Base-by-base conservation (phyloP, 2,797 vertebrate species). In the Falco berigora region DNA sequence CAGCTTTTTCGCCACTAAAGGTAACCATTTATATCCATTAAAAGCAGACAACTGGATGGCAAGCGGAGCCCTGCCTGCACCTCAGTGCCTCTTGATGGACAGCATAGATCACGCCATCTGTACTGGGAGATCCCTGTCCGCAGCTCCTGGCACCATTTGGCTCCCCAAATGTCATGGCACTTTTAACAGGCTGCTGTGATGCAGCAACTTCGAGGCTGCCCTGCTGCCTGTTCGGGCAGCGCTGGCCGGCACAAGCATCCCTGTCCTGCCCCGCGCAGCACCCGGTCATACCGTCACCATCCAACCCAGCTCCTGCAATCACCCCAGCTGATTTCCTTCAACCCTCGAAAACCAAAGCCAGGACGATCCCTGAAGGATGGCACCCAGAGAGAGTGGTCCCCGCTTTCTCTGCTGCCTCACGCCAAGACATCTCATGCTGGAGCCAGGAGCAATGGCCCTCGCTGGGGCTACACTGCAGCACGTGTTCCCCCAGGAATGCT, bases 1-100 rank as follows among this genome's bases (percentile, higher is more conserved):
- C 97, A 96, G 97, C 97, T 97, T 94, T 97, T 96, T 93, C 91
- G 69, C 72, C 2, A 2, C 40, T 73, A 76, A 77, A 81, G 86
- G 56, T 59, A 36, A 94, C 89, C 94, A 92, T 97, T 97, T 94
- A 85, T 90, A 95, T 63, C 96, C 82, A 36, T 90, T 96, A 96
- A 85, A 86, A 66, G 52, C 44, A 64, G 71, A 40, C 84, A 92
- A 32, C 8, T 4, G 83, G 84, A 46, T 28, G 25, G 66, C 25
- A 50, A 69, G 47, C 4, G 2, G 24, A 28, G 80, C 66, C 79
- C 87, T 32, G 52, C 28, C 10, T 8, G 10, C 12, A 4, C 27
- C 63, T 30, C 71, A 8, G 87, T 89, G 53, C 88, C 24, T 36
- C n/a, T 5, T 50, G 95, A 90, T 32, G 81, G 61, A 55, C 82